A percentile compares a stretch with the other conserved stretches of the same genome.
phyloP scores from a whole-genome alignment of 2,113 vertebrate species.

The Glareola pratincola region DNA sequence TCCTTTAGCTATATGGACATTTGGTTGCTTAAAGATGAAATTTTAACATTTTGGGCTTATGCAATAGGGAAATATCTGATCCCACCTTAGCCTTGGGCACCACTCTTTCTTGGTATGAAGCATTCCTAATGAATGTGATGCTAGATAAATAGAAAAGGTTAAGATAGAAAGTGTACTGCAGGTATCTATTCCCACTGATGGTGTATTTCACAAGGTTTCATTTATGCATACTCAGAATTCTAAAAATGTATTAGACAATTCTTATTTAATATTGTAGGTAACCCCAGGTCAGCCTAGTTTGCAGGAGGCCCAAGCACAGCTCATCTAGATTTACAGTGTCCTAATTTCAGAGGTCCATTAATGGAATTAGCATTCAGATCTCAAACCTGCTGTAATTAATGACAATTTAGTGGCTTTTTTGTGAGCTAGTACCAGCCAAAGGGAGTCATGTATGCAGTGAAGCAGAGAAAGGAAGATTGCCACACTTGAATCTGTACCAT shows the following conservation, averaged over 20 bases:
- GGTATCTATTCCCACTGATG: slow-evolving; percentile 34
- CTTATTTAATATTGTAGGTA: slow-evolving; percentile 26
- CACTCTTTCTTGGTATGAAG: neutral
- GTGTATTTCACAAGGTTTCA: slow-evolving; percentile 31
- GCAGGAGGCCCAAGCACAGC: neutral
- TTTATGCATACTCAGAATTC: slow-evolving; percentile 52
- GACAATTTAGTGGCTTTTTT: slow-evolving; percentile 39
- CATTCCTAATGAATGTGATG: neutral
- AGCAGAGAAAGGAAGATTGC: slow-evolving; percentile 66
- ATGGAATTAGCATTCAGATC: slow-evolving; percentile 58
- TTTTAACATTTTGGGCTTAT: neutral
- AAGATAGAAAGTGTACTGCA: neutral
- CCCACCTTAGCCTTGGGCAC: neutral
- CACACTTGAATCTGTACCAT: slow-evolving; percentile 59
- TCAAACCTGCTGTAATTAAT: slow-evolving; percentile 57
- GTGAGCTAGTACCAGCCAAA: slow-evolving; percentile 14
- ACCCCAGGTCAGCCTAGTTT: slow-evolving; percentile 23
- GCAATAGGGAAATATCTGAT: neutral
- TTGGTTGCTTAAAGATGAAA: neutral
- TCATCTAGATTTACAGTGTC: slow-evolving; percentile 57
- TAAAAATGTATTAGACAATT: neutral
- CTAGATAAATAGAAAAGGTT: neutral
- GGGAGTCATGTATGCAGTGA: slow-evolving; percentile 34
- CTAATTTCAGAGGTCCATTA: slow-evolving; percentile 65
- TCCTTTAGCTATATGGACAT: neutral